Conservation (phyloP, 2,113 vertebrate species). For the Mustela nigripes region DNA sequence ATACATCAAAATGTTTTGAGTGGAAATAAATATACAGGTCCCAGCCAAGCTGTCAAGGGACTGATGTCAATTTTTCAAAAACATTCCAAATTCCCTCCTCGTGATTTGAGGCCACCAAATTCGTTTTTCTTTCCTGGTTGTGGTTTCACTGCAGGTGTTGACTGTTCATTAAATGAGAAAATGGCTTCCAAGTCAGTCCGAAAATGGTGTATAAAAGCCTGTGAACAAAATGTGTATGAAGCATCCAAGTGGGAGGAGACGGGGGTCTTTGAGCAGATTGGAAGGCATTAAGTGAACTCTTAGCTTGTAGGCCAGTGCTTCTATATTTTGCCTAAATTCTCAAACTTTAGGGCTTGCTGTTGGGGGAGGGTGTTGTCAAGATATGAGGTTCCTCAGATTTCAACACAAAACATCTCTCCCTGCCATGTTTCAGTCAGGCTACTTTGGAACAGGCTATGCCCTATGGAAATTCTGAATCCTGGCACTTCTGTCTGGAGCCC, state of each 20-base stretch:
- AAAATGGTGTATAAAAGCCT: conserved; percentile 48
- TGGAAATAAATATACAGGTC: conserved; percentile 78
- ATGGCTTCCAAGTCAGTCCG: conserved; percentile 57
- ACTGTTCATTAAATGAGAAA: conserved; percentile 67
- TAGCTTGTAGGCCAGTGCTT: neutral
- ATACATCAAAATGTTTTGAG: conserved; percentile 64
- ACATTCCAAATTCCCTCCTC: conserved; percentile 29
- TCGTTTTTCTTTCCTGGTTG: conserved; percentile 59
- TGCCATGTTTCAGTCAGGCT: conserved; percentile 21
- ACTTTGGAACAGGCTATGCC: neutral
- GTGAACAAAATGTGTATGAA: conserved; percentile 50
- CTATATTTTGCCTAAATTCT: conserved; percentile 55
- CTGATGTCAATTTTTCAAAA: conserved; percentile 56
- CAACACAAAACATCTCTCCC: conserved; percentile 33
- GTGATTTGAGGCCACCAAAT: conserved; percentile 60
- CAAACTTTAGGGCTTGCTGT: conserved; percentile 6
- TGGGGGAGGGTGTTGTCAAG: neutral
- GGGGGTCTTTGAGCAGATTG: neutral
- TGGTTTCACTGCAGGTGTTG: conserved; percentile 19
- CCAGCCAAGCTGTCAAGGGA: conserved; percentile 36
- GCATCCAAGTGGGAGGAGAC: neutral
- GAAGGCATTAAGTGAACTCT: neutral
- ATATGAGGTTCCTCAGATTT: conserved; percentile 49
- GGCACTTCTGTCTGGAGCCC: neutral
- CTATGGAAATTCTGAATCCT: neutral